Conservation (phyloP, 2,888 invertebrate species). For the Byasa hedistus region DNA sequence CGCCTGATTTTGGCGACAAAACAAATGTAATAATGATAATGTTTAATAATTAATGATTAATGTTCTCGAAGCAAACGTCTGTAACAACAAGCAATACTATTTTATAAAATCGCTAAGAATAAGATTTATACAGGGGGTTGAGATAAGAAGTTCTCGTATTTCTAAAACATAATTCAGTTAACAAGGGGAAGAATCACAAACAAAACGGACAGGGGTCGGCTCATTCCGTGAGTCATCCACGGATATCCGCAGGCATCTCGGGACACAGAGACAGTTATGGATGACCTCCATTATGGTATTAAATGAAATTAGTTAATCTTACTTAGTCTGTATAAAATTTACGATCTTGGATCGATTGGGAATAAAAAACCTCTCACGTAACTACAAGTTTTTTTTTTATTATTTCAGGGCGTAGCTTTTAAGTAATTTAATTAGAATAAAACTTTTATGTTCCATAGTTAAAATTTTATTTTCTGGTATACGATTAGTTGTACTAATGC, state of each 20-base stretch:
- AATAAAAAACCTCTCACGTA: neutral
- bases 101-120: slow-evolving; percentile 48
- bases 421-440: neutral
- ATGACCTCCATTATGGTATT: slow-evolving; percentile 58
- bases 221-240: slow-evolving; percentile 64
- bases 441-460: neutral
- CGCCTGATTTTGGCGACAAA: too few species aligned
- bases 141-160: slow-evolving; percentile 58
- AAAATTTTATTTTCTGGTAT: neutral
- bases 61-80: neutral
- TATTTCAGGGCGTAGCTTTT: neutral
- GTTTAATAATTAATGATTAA: neutral
- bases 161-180: slow-evolving; percentile 68
- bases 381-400: neutral
- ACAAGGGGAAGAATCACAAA: slow-evolving; percentile 61
- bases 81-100: slow-evolving; percentile 1
- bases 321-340: slow-evolving; percentile 29
- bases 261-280: slow-evolving; percentile 62
- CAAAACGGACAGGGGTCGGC: slow-evolving; percentile 50
- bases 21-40: too few species aligned
- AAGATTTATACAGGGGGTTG: slow-evolving; percentile 69
- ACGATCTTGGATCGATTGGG: slow-evolving; percentile 1
- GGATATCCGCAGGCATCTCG: slow-evolving; percentile 61
- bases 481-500: too few species aligned
- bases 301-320: slow-evolving; percentile 40